Percentiles rank a stretch among this genome's conserved stretches.
These are phyloP conservation scores for Apodemus sylvaticus DNA, from an alignment of 2,113 vertebrate species.

Conservation along the genomic window DNA sequence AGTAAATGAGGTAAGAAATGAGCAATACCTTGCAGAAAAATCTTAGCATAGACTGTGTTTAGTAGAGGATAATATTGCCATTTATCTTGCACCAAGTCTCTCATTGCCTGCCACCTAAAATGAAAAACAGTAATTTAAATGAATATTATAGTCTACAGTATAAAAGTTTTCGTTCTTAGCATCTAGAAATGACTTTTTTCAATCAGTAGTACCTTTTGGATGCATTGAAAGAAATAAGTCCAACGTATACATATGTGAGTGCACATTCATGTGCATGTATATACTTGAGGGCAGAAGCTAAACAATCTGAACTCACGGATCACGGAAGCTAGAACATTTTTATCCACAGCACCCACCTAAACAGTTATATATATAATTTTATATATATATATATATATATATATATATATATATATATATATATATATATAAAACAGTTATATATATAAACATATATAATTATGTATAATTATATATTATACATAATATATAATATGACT, in stretches of 20 bases:
- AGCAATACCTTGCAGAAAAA: not conserved
- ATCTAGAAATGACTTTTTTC: constrained; percentile 6
- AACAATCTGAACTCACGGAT: not conserved
- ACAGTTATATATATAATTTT: too few relatives aligned
- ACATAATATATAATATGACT: too few relatives aligned
- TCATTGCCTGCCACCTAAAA: not conserved
- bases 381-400: too few relatives aligned
- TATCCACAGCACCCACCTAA: not conserved
- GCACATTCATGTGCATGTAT: too few relatives aligned
- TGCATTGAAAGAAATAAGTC: not conserved
- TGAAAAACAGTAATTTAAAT: not conserved
- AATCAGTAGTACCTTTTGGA: not conserved
- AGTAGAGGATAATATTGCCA: not conserved
- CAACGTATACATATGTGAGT: not conserved
- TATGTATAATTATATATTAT: too few relatives aligned
- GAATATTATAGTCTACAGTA: not conserved
- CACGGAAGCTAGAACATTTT: not conserved
- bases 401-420: too few relatives aligned
- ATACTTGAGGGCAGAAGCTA: not conserved
- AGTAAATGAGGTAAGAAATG: not conserved
- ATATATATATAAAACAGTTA: too few relatives aligned
- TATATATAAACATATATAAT: too few relatives aligned
- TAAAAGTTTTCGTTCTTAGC: not conserved
- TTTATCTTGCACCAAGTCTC: not conserved
- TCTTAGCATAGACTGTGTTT: not conserved